Evolutionary conservation across 2,797 vertebrate species (phyloP), one percentile per base, ranked within the genome.

Genomic region (Myotis pilosus): DNA sequence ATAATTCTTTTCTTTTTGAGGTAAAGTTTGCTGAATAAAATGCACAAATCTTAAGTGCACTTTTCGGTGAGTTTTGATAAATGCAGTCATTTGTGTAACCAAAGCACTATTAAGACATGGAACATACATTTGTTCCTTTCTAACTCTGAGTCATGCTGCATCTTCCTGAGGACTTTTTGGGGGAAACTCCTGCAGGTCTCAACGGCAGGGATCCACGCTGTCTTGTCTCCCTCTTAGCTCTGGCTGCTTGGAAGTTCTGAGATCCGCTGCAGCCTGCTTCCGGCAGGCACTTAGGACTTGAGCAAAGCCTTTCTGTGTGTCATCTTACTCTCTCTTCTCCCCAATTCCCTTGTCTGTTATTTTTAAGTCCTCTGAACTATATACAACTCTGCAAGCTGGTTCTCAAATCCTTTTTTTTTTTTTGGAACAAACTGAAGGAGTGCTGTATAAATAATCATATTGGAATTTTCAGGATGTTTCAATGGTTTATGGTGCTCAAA

Each of bases 381-480:
- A 84, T 30, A 19, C 75, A 72, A 13, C 28, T 83, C 76, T 71
- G 12, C 69, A 64, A 64, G 41, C 81, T 78, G 76, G 51, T 75
- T 87, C 92, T 92, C 68, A 87, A 69, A 81, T 62, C 85, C 53
- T 72, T 81, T 71, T 90, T 80, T 80, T 78, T 86, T 76, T 92
- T 87, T 81, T 93, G 94, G 79, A 93, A 87, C 19, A 11, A 87
- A 84, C 60, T 15, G 60, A 87, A 94, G 92, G 66, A 95, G 88
- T 60, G 47, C 80, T 95, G 68, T 71, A 38, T 57, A 80, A 96
- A 90, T 91, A 86, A 95, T 91, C 76, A 30, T 76, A 64, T 79
- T 94, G 84, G 95, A 94, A 90, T 93, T 94, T 95, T 71, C 91
- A 90, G 94, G 90, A 84, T 72, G 72, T 78, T 97, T 74, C 85